Evolutionary conservation across 2,888 invertebrate species (phyloP).

Genomic region (Gymnosoma rotundatum): DNA sequence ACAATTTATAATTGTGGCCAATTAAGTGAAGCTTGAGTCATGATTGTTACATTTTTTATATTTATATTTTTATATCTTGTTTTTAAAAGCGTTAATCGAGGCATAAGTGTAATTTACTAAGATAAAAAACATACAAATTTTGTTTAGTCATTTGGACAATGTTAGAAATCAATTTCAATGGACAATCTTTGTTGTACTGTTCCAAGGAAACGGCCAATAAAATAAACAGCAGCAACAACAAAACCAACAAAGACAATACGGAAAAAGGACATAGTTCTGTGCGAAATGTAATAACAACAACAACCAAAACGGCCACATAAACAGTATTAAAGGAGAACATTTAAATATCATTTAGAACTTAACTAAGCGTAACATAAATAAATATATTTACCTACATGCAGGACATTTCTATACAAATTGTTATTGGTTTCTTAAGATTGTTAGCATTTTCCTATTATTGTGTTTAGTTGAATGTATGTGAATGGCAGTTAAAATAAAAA

Average conservation of each 20-base stretch:
- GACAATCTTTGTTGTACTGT: background rate
- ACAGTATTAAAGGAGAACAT: slow-evolving; percentile 27
- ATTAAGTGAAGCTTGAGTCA: too few relatives aligned
- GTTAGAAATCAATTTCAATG: slow-evolving; percentile 29
- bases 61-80: too few relatives aligned
- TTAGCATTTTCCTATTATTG: too few relatives aligned
- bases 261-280: slow-evolving; percentile 23
- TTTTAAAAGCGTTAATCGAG: background rate
- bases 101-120: background rate
- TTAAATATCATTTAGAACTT: slow-evolving; percentile 51
- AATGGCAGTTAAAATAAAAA: too few relatives aligned
- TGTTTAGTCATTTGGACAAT: slow-evolving; percentile 23
- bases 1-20: too few relatives aligned
- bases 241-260: background rate
- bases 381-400: background rate
- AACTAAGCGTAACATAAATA: slow-evolving; percentile 47
- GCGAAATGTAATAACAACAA: slow-evolving; percentile 17
- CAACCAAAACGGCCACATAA: background rate
- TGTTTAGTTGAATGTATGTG: too few relatives aligned
- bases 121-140: background rate
- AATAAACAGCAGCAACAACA: slow-evolving; percentile 17
- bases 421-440: background rate
- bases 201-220: slow-evolving; percentile 22
- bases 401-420: background rate
- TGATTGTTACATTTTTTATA: too few relatives aligned